Conservation (phyloP, 1,140 invertebrate genomes). For the Drosophila navojoa region DNA sequence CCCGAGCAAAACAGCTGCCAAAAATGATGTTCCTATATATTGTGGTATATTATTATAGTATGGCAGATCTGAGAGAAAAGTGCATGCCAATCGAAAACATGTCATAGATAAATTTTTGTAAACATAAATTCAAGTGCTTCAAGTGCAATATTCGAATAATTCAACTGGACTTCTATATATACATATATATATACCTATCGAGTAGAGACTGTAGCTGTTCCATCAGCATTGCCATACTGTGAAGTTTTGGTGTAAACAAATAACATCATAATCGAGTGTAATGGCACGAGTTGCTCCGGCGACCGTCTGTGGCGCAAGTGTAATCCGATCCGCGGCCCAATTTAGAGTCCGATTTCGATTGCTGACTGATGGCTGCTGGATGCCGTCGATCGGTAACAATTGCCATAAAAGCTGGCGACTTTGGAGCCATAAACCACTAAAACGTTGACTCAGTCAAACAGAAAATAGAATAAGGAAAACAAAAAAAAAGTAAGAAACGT, state of each 20-base stretch:
- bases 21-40: too few species aligned
- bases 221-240: not conserved
- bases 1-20: too few species aligned
- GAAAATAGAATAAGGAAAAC: not conserved
- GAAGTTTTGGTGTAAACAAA: constrained; percentile 20
- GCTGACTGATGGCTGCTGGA: not conserved
- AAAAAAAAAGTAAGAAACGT: constrained; percentile 15
- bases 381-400: constrained; percentile 3
- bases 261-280: constrained; percentile 10
- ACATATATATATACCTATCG: too few species aligned
- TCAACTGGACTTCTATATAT: too few species aligned
- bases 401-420: not conserved
- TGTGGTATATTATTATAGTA: too few species aligned
- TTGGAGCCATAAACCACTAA: not conserved
- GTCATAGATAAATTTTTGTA: too few species aligned
- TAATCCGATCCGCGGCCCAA: constrained; percentile 8
- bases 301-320: constrained; percentile 17
- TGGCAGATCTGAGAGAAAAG: too few species aligned
- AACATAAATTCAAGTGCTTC: too few species aligned
- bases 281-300: constrained; percentile 27
- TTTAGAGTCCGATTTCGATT: constrained; percentile 9
- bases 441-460: constrained; percentile 6
- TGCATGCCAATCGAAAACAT: too few species aligned
- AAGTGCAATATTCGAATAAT: too few species aligned
- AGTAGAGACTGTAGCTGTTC: not conserved